Evolutionary conservation across 2,888 invertebrate genomes (phyloP), one percentile per base, ranked within the genome.

Genomic region (Rutpela maculata): DNA sequence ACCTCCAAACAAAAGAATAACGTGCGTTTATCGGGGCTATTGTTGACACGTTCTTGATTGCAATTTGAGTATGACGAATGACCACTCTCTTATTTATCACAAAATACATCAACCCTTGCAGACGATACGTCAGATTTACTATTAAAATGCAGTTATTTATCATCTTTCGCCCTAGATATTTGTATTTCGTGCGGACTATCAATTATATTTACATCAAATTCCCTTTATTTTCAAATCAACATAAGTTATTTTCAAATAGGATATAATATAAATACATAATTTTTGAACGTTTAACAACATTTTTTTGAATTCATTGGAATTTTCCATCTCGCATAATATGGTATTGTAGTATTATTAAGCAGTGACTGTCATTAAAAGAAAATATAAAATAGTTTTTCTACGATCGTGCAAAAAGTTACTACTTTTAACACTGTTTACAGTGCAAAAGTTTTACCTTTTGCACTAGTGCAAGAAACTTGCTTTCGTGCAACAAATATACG

Each of bases 51-150:
- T 81, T 85, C 84, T 85, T 88, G 88, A 89, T 89, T 88, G 85
- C 88, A 82, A 84, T 88, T 89, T 89, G 87, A 89, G 88, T 88
- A 88, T 89, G 89, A 89, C 87, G 88, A 88, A 89, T 89, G 87
- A 84, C 85, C 85, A 83, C 80, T 86, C 86, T 83, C 85, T 84
- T 85, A 85, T 85, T 85, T 81, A 80, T 83, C 82, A 73, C 72
- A 74, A 75, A 80, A 84, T 82, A 82, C 78, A 82, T 82, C 84
- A 84, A 84, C 84, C 85, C 85, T 84, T 86, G 80, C 81, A 80
- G 79, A 79, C 80, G 79, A 82, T 81, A 84, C 84, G 84, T 84
- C 84, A 81, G 80, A 83, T 84, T 80, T 82, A 76, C 80, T 79
- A 82, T 84, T 83, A 84, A 85, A 85, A 82, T 75, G 77, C 71